phyloP scores from a whole-genome alignment of 92 coral and sea anemone species.

The Siderastrea siderea region DNA sequence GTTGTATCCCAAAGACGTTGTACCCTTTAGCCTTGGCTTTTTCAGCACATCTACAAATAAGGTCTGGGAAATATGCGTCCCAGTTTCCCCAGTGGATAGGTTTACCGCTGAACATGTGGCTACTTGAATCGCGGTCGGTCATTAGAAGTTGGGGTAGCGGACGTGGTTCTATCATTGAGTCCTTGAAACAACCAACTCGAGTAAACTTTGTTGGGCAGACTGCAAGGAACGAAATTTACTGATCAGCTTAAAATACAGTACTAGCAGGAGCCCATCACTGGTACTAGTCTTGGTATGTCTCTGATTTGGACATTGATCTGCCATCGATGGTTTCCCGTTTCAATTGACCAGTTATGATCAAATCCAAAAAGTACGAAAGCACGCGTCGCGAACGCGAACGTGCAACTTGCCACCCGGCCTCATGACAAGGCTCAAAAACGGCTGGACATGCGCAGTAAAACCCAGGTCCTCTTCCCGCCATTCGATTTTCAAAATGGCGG shows the following conservation, averaged over 20 bases:
- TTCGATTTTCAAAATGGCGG: too few relatives aligned
- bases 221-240: background rate
- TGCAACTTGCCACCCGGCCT: too few relatives aligned
- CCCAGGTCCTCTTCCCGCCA: too few relatives aligned
- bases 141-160: slow-evolving; percentile 64
- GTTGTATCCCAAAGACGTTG: slow-evolving; percentile 65
- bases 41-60: slow-evolving; percentile 64
- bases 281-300: too few relatives aligned
- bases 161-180: slow-evolving; percentile 53
- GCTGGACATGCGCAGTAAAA: too few relatives aligned
- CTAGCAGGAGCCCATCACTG: too few relatives aligned
- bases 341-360: too few relatives aligned
- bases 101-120: slow-evolving; percentile 46
- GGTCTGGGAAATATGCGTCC: slow-evolving; percentile 53
- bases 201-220: slow-evolving; percentile 43
- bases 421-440: too few relatives aligned
- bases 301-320: too few relatives aligned
- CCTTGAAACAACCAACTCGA: slow-evolving; percentile 64
- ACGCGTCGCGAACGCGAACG: too few relatives aligned
- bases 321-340: too few relatives aligned
- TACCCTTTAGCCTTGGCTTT: slow-evolving; percentile 55
- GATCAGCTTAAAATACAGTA: background rate
- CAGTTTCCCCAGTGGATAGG: slow-evolving; percentile 54
- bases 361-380: too few relatives aligned
- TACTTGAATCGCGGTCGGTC: slow-evolving; percentile 69